These are phyloP conservation scores for Prunella strophiata DNA, from an alignment of 2,797 vertebrate genomes.

Conservation along the genomic window DNA sequence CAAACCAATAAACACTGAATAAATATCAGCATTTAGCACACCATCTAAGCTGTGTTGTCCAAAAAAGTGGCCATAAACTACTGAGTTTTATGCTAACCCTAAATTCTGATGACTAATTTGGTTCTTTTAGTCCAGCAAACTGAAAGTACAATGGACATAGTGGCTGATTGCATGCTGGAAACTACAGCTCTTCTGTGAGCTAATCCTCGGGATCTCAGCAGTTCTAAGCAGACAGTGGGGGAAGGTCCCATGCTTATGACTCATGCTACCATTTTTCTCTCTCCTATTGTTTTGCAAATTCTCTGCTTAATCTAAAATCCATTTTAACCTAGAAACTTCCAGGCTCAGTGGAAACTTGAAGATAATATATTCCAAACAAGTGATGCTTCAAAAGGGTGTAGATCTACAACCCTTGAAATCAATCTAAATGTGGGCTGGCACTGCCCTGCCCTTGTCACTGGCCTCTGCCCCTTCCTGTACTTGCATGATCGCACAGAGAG, in stretches of 20 bases:
- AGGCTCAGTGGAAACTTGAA: neutral
- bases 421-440: neutral
- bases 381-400: neutral
- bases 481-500: fast-evolving
- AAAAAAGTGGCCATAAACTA: neutral
- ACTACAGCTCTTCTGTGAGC: neutral
- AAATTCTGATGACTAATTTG: neutral
- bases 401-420: neutral
- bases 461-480: neutral
- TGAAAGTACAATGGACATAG: neutral
- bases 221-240: neutral
- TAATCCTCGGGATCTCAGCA: constrained; percentile 36
- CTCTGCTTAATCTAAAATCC: constrained; percentile 33
- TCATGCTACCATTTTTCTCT: neutral
- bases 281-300: constrained; percentile 51
- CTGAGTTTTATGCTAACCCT: neutral
- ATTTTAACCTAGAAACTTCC: constrained; percentile 21
- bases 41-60: neutral
- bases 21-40: neutral
- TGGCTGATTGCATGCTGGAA: constrained; percentile 18
- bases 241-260: constrained; percentile 39
- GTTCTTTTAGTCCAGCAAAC: neutral
- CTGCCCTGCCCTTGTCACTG: fast-evolving
- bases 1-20: neutral
- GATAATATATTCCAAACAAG: neutral